These are phyloP conservation scores for Ophonus ardosiacus DNA, from an alignment of 2,888 invertebrate genomes.

Conservation along the genomic window DNA sequence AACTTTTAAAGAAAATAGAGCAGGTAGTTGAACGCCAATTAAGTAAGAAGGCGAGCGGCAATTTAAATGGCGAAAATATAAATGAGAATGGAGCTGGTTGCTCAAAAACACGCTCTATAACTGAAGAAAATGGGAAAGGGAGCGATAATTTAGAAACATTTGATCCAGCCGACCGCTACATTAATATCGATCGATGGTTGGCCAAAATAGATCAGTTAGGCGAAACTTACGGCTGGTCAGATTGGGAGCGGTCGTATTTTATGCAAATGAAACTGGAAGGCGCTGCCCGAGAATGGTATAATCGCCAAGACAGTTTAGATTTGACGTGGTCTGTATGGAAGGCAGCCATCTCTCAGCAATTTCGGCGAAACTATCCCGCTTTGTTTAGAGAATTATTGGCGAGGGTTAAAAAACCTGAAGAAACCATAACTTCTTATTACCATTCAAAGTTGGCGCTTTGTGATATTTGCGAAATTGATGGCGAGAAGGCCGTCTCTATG, in stretches of 20 bases:
- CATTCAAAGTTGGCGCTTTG: neutral
- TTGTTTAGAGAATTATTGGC: neutral
- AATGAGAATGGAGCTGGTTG: neutral
- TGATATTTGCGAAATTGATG: neutral
- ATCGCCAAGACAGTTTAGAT: slow-evolving; percentile 63
- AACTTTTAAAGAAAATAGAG: neutral
- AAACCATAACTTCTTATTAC: neutral
- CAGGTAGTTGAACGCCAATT: neutral
- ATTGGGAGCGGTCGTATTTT: slow-evolving; percentile 63
- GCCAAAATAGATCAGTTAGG: slow-evolving; percentile 66
- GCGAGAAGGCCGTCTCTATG: neutral
- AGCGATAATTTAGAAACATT: slow-evolving; percentile 65
- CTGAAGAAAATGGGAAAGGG: neutral
- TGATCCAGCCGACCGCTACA: slow-evolving; percentile 65
- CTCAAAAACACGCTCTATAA: neutral
- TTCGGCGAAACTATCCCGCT: neutral
- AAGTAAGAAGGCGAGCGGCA: neutral
- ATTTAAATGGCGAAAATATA: neutral
- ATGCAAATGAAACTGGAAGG: slow-evolving; percentile 65
- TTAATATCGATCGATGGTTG: slow-evolving; percentile 66
- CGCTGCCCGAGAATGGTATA: slow-evolving; percentile 39
- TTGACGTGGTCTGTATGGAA: slow-evolving; percentile 70
- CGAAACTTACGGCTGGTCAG: slow-evolving; percentile 66
- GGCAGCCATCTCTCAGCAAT: neutral
- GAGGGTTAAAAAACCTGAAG: neutral